Evolutionary conservation across 2,888 invertebrate genomes (phyloP).

Genomic region (Trimorus sp.): DNA sequence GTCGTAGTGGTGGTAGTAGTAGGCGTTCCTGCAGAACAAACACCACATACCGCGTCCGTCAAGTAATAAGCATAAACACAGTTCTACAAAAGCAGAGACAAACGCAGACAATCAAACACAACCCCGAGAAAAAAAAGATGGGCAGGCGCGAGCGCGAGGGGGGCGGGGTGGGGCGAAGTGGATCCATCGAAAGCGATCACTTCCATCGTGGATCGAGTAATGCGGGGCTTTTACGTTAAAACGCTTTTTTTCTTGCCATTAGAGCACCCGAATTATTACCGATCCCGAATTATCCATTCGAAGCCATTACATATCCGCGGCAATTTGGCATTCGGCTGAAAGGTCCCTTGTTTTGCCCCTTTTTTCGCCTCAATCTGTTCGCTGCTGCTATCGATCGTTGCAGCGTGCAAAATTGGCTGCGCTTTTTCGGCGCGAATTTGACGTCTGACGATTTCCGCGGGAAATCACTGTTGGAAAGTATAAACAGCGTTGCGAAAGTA

Average conservation of each 20-base stretch:
- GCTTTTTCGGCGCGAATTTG: constrained; percentile 29
- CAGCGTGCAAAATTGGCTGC: constrained; percentile 24
- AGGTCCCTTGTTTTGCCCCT: constrained; percentile 4
- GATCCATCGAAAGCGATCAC: constrained; percentile 27
- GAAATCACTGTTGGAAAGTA: constrained; percentile 43
- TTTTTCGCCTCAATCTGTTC: constrained; percentile 9
- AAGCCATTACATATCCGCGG: constrained; percentile 40
- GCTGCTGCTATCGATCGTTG: constrained; percentile 16
- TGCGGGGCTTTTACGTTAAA: constrained; percentile 66
- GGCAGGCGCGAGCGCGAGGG: not conserved
- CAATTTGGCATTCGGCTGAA: constrained; percentile 29
- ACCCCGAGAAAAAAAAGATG: constrained; percentile 38
- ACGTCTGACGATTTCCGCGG: constrained; percentile 40
- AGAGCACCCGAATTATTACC: constrained; percentile 49
- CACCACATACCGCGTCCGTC: constrained; percentile 78
- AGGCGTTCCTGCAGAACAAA: constrained; percentile 79
- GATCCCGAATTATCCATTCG: constrained; percentile 51
- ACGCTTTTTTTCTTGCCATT: constrained; percentile 57
- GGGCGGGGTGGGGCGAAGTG: no score
- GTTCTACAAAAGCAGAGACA: constrained; percentile 60
- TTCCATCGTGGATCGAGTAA: constrained; percentile 46
- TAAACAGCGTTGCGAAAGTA: constrained; percentile 33
- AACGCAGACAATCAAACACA: constrained; percentile 16
- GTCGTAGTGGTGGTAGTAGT: constrained; percentile 78
- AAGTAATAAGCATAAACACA: constrained; percentile 73